These are phyloP conservation scores for Streptopelia turtur DNA, from an alignment of 2,797 vertebrate genomes.

Conservation along the genomic window DNA sequence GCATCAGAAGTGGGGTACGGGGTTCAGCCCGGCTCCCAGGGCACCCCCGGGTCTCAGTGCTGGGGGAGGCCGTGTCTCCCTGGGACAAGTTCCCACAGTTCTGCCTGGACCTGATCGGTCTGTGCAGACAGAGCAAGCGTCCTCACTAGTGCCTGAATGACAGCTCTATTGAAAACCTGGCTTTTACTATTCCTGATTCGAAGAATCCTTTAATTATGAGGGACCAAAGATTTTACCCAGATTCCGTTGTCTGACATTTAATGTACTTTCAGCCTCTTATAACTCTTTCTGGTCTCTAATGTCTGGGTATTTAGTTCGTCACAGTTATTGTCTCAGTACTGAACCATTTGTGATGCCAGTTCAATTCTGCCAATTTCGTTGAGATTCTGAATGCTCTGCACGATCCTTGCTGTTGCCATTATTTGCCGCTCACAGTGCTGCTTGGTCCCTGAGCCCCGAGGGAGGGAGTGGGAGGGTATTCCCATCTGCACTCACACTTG, in stretches of 20 bases:
- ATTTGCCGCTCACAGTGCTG: too few relatives aligned
- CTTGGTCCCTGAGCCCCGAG: neutral
- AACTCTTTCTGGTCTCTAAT: neutral
- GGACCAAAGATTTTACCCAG: neutral
- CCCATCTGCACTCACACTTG: neutral
- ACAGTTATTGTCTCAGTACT: neutral
- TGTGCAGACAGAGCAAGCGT: neutral
- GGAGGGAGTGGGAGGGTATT: neutral
- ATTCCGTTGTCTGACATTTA: neutral
- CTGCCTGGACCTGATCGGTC: neutral
- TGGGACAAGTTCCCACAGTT: neutral
- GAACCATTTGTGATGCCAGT: neutral
- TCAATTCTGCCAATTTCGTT: neutral
- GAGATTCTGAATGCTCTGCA: neutral
- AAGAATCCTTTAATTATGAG: neutral
- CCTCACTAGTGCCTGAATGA: neutral
- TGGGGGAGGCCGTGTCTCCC: neutral
- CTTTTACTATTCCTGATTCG: neutral
- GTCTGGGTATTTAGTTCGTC: neutral
- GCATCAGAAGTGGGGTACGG: accelerated
- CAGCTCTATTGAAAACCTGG: neutral
- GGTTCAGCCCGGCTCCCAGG: neutral
- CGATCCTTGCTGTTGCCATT: accelerated
- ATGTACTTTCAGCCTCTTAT: neutral
- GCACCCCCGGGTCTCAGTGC: neutral